These are phyloP conservation scores for Pycnonotus jocosus DNA, from an alignment of 2,113 vertebrate species.

Conservation along the genomic window DNA sequence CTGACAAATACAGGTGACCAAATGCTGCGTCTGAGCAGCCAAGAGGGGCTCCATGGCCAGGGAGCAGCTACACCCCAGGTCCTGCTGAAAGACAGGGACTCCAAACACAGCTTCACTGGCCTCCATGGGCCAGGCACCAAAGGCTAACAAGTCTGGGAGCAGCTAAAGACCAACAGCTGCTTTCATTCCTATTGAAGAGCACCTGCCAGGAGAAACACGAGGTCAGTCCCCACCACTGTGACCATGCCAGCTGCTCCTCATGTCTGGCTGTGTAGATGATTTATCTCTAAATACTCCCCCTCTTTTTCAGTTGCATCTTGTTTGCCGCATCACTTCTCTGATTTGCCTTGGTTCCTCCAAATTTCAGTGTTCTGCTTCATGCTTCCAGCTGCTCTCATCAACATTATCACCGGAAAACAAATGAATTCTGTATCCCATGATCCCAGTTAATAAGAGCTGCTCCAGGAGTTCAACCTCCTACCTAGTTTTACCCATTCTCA, in stretches of 20 bases:
- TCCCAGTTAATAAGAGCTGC: neutral
- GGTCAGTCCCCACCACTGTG: neutral
- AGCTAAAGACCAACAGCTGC: neutral
- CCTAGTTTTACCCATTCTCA: neutral
- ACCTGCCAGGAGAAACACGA: neutral
- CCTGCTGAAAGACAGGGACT: neutral
- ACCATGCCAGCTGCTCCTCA: neutral
- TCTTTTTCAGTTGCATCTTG: neutral
- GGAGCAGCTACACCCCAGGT: neutral
- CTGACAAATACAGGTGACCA: rapidly evolving
- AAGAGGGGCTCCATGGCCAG: neutral
- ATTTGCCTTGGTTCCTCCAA: neutral
- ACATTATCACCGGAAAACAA: neutral
- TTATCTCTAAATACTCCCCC: neutral
- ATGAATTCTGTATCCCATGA: neutral
- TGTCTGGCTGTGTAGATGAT: neutral
- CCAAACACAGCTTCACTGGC: neutral
- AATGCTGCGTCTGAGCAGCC: rapidly evolving
- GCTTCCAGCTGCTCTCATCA: neutral
- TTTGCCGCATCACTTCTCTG: neutral
- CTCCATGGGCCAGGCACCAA: neutral
- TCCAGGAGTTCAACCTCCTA: neutral
- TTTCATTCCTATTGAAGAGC: neutral
- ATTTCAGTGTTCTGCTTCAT: neutral
- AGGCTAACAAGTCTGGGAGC: neutral